phyloP scores from a whole-genome alignment of 1,140 invertebrate species.

The Euborellia annulipes region DNA sequence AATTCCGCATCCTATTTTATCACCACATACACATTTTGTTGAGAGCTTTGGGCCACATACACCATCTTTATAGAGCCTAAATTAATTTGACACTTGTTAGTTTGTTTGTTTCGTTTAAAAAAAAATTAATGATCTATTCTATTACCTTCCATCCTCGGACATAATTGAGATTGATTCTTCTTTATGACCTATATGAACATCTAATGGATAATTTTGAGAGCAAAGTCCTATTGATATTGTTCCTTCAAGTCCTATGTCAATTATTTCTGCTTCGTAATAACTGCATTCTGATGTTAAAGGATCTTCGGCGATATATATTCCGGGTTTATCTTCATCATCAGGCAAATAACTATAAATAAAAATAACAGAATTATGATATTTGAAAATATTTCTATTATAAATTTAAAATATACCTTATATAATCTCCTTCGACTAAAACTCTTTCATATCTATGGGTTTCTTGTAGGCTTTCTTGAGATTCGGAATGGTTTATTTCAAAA shows the following conservation, averaged over 20 bases:
- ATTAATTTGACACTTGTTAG: background rate
- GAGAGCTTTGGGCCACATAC: conserved; percentile 25
- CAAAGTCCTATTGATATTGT: conserved; percentile 29
- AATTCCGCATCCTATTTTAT: conserved; percentile 33
- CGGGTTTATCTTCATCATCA: conserved; percentile 24
- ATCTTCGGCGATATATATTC: conserved; percentile 26
- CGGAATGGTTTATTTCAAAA: no score
- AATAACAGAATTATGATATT: conserved; percentile 5
- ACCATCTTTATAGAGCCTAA: conserved; percentile 18
- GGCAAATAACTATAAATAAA: conserved; percentile 20
- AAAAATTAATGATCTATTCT: conserved; percentile 12
- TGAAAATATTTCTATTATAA: background rate
- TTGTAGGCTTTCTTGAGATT: no score
- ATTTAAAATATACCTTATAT: background rate
- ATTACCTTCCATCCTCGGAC: conserved; percentile 32
- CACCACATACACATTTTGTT: conserved; percentile 27
- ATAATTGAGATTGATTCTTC: conserved; percentile 30
- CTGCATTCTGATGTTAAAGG: conserved; percentile 25
- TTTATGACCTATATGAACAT: conserved; percentile 29
- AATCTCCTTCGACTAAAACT: background rate
- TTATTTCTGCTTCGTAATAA: conserved; percentile 32
- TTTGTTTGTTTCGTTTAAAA: background rate
- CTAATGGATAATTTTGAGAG: conserved; percentile 26
- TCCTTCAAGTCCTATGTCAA: conserved; percentile 25
- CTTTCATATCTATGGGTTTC: background rate